Percentiles rank a stretch among this genome's conserved stretches.
Conservation (phyloP, 2,113 vertebrate genomes). For the Todiramphus saurophagus region DNA sequence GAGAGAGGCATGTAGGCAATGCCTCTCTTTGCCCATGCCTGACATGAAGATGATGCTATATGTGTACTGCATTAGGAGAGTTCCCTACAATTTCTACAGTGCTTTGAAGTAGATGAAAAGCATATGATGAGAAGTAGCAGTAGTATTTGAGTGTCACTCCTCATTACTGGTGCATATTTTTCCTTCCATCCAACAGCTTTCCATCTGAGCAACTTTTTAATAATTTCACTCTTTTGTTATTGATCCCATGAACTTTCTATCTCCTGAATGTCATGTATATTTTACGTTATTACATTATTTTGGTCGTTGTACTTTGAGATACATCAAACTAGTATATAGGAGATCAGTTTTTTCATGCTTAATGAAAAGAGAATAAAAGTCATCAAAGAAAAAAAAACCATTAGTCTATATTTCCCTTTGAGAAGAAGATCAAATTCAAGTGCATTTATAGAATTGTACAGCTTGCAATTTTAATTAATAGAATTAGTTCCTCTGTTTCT, state of each 20-base stretch:
- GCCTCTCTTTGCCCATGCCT: neutral
- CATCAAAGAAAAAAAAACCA: neutral
- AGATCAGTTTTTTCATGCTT: neutral
- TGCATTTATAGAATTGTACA: neutral
- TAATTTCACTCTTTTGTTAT: neutral
- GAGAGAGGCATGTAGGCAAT: neutral
- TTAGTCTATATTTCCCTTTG: conserved; percentile 16
- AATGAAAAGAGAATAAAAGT: neutral
- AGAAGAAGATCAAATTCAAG: neutral
- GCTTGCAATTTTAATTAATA: neutral
- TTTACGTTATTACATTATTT: neutral
- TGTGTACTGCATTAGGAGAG: neutral
- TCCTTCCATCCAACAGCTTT: neutral
- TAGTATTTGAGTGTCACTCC: neutral
- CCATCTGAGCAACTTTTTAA: neutral
- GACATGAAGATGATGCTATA: neutral
- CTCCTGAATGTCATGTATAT: neutral
- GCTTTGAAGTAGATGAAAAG: neutral
- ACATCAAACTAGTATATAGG: neutral
- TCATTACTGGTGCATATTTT: neutral
- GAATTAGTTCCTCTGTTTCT: neutral
- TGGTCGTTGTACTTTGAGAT: neutral
- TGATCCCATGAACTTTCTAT: neutral
- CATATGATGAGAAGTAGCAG: neutral
- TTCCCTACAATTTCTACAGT: neutral